Evolutionary conservation across 2,888 invertebrate species (phyloP).

Genomic region (Tiliacea aurago): DNA sequence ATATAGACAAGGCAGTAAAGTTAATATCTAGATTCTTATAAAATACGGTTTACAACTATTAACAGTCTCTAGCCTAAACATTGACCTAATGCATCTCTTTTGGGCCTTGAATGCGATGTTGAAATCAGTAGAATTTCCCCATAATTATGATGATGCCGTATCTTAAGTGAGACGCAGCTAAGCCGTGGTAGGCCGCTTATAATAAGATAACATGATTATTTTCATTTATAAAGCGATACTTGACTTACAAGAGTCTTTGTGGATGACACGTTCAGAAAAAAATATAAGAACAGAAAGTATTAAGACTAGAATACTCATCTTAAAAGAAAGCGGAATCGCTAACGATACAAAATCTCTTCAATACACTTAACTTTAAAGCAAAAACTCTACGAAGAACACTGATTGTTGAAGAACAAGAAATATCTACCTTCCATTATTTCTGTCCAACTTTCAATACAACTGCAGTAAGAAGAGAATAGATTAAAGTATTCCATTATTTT

Average conservation of each 20-base stretch:
- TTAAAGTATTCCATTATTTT: slow-evolving; percentile 51
- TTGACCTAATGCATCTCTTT: no score
- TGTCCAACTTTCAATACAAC: slow-evolving; percentile 35
- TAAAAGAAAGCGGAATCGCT: not conserved
- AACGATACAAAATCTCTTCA: slow-evolving; percentile 19
- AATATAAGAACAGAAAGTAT: not conserved
- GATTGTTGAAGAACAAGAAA: slow-evolving; percentile 48
- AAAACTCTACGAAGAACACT: slow-evolving; percentile 20
- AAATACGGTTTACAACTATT: no score
- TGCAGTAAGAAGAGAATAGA: slow-evolving; percentile 38
- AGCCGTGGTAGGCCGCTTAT: no score
- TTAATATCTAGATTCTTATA: no score
- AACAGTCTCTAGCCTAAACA: no score
- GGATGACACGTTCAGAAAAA: not conserved
- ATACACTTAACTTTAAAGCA: slow-evolving; percentile 7
- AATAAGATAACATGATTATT: not conserved
- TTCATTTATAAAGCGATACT: not conserved
- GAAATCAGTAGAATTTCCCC: no score
- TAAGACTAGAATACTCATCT: not conserved
- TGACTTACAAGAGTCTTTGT: not conserved
- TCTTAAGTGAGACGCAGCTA: no score
- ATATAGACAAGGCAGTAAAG: no score
- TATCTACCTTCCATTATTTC: slow-evolving; percentile 38
- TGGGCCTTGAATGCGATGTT: no score
- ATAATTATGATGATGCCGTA: no score